phyloP scores from a whole-genome alignment of 2,113 vertebrate species.

The Lycaon pictus region DNA sequence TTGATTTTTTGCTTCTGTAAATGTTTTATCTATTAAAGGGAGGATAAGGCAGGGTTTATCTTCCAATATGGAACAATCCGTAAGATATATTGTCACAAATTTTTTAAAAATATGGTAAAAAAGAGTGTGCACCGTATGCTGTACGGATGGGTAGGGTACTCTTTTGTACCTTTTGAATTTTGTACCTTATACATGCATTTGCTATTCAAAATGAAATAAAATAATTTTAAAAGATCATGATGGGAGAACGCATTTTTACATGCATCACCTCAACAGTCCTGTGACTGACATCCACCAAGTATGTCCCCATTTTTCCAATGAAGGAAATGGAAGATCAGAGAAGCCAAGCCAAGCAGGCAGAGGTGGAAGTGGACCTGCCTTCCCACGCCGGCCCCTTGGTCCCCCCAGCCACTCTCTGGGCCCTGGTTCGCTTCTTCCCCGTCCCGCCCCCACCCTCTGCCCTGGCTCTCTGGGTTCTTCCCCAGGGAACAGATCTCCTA shows the following conservation, averaged over 20 bases:
- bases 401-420: too few relatives aligned
- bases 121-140: neutral
- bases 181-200: neutral
- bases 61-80: neutral
- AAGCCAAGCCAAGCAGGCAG: neutral
- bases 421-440: neutral
- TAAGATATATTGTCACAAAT: neutral
- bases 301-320: neutral
- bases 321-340: neutral
- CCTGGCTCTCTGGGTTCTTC: neutral
- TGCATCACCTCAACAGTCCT: neutral
- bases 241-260: neutral
- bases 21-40: conserved; percentile 26
- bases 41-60: conserved; percentile 19
- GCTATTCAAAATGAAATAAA: conserved; percentile 10
- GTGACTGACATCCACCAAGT: neutral
- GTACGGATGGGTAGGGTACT: neutral
- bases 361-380: neutral
- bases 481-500: neutral
- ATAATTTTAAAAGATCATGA: neutral
- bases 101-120: neutral
- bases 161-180: neutral
- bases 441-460: accelerated
- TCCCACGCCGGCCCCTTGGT: too few relatives aligned
- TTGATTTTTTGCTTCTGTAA: conserved; percentile 27